A percentile compares a stretch with the other conserved stretches of the same genome.
phyloP scores from a whole-genome alignment of 2,113 vertebrate genomes.

The Amazona guildingii region DNA sequence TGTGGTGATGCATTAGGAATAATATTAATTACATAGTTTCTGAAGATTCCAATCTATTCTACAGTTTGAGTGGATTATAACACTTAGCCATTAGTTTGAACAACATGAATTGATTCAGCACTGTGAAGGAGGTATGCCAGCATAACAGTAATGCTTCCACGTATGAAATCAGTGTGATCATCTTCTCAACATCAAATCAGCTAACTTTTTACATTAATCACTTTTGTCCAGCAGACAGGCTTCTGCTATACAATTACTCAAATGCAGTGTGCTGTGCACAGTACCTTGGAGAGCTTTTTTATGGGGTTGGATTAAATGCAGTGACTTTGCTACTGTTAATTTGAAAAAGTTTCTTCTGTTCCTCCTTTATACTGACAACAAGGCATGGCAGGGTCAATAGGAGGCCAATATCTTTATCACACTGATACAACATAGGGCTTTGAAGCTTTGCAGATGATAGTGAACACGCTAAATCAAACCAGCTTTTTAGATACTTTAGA shows the following conservation, averaged over 20 bases:
- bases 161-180: not conserved
- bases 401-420: not conserved
- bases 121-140: not conserved
- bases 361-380: not conserved
- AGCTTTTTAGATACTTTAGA: not conserved
- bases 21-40: not conserved
- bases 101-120: not conserved
- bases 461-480: not conserved
- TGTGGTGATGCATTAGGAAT: not conserved
- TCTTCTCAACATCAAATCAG: not conserved
- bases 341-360: not conserved
- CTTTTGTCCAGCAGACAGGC: not conserved
- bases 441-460: not conserved
- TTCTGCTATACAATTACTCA: not conserved
- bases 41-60: not conserved
- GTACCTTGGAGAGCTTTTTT: not conserved
- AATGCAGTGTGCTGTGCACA: not conserved
- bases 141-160: not conserved
- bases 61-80: not conserved
- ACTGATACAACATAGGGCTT: not conserved
- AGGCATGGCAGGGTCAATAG: not conserved
- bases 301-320: not conserved
- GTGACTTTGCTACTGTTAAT: not conserved
- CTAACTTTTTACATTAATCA: slow-evolving; percentile 19
- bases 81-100: not conserved